Evolutionary conservation across 1,140 invertebrate genomes (phyloP), one percentile per base, ranked within the genome.

Genomic region (Psilanteris sp.): DNA sequence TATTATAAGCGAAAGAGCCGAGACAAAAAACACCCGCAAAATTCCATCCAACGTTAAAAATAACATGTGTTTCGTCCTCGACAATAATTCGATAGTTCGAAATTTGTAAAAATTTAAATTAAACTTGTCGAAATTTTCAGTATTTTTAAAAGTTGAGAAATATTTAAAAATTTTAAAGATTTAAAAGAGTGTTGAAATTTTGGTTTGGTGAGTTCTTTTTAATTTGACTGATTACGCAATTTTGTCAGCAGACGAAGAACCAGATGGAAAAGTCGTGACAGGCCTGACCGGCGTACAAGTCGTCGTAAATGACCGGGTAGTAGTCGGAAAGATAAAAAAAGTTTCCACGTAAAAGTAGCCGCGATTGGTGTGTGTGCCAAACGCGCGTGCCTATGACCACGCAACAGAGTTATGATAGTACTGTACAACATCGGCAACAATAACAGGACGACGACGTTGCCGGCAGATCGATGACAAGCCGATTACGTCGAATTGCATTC

Each of bases 381-480:
- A n/a, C 37, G 55, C 29, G 36, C 3, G 29, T 34, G 27, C 24
- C 16, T n/a, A 6, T 26, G 26, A 22, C 27, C 18, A 36, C 3
- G 37, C 54, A 15, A 1, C 16, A 7, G 24, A 55, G 62, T 55
- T 67, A 67, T 67, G 50, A 48, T 29, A 67, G 32, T 31, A 6
- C 41, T 15, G 3, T 18, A 32, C n/a, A 48, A 8, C 36, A 36
- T 22, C 26, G 15, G n/a, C 44, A 34, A 44, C 29, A 34, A 34
- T 6, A 57, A 16, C 46, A 37, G 11, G 13, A 62, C 39, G 31
- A 44, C 39, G 20, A 41, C 18, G 27, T 14, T 22, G 36, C 46
- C 46, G 59, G 59, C 44, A 4, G 29, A 66, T 54, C 62, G 62
- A 67, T 67, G 48, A 55, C 39, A 48, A 67, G 22, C 31, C 29